Base-by-base conservation (phyloP, 2,888 invertebrate species). In the Nysson spinosus region DNA sequence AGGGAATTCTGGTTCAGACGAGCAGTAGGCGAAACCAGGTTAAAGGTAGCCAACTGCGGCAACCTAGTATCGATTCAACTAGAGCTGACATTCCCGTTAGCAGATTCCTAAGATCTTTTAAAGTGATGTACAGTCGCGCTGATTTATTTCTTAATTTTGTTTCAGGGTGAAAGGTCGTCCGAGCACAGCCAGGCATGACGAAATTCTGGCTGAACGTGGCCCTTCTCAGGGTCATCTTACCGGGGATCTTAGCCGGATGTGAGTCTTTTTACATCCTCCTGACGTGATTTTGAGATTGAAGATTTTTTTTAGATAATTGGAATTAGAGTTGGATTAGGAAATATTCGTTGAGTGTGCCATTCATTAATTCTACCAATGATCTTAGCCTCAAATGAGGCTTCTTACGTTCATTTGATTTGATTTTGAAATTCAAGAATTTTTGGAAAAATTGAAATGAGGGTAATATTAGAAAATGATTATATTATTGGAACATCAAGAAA, bases 171-270 rank as follows among this genome's bases (percentile, higher is more conserved):
- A 63, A 65, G 62, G 61, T 52, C 68, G 56, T 66, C 30, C 70
- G 24, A 43, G 39, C 44, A 49, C 42, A 65, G 66, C 55, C 49
- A 69, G 84, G 67, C 64, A 89, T 89, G 89, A 85, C 87, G 32
- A 88, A 85, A 58, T 89, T 88, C 74, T 85, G 88, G 83, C 74
- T 89, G 49, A 88, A 88, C 73, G 83, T 88, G 46, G 83, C 87
- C 73, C 84, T 90, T 34, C 83, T 90, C 79, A 87, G 90, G 83
- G 83, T 90, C 69, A 82, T 89, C 51, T 86, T 90, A 72, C 90
- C 90, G 54, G 78, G 87, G 57, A 83, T 89, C 63, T 87, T 90
- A 40, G 82, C 88, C 72, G 87, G 88, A 83, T 89, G 91, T 91
- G 83, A 91, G 91, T 77, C 14, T 16, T n/a, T 20, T 19, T 24